phyloP scores from a whole-genome alignment of 2,113 vertebrate genomes.

The Pyrgilauda ruficollis region DNA sequence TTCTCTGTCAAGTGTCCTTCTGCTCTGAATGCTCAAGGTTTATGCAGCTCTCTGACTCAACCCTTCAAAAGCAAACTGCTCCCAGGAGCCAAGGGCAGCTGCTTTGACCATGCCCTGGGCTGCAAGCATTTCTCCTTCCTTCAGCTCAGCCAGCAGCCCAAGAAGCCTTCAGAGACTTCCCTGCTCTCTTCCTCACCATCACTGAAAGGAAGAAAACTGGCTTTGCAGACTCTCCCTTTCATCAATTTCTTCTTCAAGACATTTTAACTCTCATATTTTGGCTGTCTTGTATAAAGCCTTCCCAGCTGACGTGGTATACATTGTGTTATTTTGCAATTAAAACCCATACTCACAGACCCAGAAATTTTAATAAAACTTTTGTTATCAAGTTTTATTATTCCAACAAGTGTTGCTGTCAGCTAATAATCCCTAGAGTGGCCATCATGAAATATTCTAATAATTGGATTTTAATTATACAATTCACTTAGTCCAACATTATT shows the following conservation, averaged over 20 bases:
- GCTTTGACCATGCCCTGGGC: not conserved
- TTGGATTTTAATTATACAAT: constrained; percentile 71
- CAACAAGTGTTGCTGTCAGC: constrained; percentile 62
- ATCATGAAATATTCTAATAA: constrained; percentile 62
- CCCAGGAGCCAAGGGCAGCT: not conserved
- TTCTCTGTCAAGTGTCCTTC: not conserved
- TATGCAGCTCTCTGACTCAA: not conserved
- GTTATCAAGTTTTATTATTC: constrained; percentile 63
- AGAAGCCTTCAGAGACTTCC: not conserved
- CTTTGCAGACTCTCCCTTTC: not conserved
- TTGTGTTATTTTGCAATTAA: not conserved
- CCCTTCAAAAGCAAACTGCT: not conserved
- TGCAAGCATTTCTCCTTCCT: not conserved
- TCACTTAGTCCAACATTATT: constrained; percentile 62
- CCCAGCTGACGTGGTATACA: not conserved
- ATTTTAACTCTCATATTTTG: not conserved
- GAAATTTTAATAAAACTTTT: constrained; percentile 54
- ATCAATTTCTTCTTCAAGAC: not conserved
- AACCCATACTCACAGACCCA: not conserved
- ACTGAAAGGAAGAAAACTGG: not conserved
- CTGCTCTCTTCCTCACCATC: not conserved
- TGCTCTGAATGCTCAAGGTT: not conserved
- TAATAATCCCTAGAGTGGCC: constrained; percentile 38
- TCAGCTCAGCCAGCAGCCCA: not conserved
- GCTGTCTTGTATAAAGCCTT: not conserved